Evolutionary conservation across 2,888 invertebrate species (phyloP).

Genomic region (Oasisia sp.): DNA sequence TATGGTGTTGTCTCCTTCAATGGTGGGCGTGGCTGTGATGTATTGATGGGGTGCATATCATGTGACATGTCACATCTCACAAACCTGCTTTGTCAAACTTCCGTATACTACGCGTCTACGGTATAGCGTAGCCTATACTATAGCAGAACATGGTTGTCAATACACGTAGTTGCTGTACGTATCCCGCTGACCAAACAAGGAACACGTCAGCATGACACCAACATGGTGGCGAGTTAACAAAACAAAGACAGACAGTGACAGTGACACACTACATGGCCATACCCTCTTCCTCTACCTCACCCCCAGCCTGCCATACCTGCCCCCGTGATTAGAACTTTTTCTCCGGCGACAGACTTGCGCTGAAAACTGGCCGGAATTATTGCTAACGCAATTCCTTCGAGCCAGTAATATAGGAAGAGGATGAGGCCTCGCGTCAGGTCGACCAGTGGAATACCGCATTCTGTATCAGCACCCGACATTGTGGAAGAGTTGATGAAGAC

Average conservation of each 20-base stretch:
- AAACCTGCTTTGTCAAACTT: too few relatives aligned
- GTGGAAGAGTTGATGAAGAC: background rate
- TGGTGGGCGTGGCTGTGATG: background rate
- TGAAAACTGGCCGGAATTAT: conserved; percentile 24
- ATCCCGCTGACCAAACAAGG: background rate
- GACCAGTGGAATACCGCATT: background rate
- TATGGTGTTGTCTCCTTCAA: background rate
- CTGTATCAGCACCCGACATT: background rate
- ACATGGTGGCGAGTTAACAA: background rate
- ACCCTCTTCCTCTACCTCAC: background rate
- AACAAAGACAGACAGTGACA: background rate
- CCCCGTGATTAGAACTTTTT: conserved; percentile 26
- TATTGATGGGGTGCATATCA: background rate
- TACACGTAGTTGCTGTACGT: background rate
- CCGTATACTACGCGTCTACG: too few relatives aligned
- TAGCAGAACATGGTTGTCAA: background rate
- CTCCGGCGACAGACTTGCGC: conserved; percentile 19
- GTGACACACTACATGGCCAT: background rate
- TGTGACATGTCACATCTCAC: background rate
- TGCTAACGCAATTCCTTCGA: conserved; percentile 25
- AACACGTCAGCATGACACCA: background rate
- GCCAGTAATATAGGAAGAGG: conserved; percentile 24
- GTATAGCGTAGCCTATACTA: too few relatives aligned
- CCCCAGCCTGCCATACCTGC: conserved; percentile 20
- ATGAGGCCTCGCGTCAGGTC: conserved; percentile 18